Base-by-base conservation (phyloP, 2,797 vertebrate species). In the Peromyscus melanophrys region DNA sequence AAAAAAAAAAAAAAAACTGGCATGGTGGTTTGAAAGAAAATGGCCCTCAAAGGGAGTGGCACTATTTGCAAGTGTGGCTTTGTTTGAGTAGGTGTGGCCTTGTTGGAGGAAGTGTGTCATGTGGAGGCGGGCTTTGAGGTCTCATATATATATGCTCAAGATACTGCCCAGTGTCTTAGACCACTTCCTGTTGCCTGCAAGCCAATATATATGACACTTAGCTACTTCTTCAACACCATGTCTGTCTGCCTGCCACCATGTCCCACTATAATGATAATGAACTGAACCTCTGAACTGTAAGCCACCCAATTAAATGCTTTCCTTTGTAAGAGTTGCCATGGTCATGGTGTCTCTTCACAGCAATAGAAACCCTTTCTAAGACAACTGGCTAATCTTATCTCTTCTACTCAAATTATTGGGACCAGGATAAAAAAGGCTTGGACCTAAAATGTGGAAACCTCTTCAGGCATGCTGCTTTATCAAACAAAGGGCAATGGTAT, bases 361-460 rank as follows among this genome's bases (percentile, higher is more conserved):
- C 17, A 37, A 37, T n/a, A 37, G 67, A 12, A 73, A 25, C 37
- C 37, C 37, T 5, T 40, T 25, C 19, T 21, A 17, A 40, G 19
- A 25, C 37, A 73, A 25, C 21, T 87, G 23, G 31, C 65, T 69
- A 71, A 37, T 27, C 19, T 52, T 57, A 49, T 34, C 49, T 71
- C 23, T 94, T 81, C 83, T 76, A 29, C 78, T 73, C 57, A 91
- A 86, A 94, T 57, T 88, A 88, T 83, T 85, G 52, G 55, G 52
- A 92, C 29, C n/a, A 52, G 9, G 23, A 57, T 61, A 6, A 46
- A 67, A 87, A 55, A 7, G 71, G 19, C 43, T 87, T 27, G 82
- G 65, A 40, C 69, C 59, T 77, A 55, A 91, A 95, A 89, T 78
- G 43, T 92, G 71, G 96, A 94, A 59, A 87, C 83, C 46, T 89